A percentile compares a stretch with the other conserved stretches of the same genome.
Conservation (phyloP, 2,113 vertebrate species). For the Petaurus breviceps region DNA sequence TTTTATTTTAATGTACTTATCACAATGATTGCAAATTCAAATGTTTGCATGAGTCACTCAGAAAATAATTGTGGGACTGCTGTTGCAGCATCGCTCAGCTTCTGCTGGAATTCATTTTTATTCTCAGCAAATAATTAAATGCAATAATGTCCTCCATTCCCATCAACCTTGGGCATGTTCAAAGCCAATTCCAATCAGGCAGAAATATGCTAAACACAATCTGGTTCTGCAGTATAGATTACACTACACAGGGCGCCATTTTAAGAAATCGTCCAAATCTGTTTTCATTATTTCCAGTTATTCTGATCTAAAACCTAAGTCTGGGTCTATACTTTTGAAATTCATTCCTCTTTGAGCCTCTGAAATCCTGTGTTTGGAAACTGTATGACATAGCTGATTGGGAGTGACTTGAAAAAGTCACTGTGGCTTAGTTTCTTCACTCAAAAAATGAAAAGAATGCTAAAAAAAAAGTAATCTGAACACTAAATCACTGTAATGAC, state of each 20-base stretch:
- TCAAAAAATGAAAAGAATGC: neutral
- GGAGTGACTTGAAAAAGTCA: neutral
- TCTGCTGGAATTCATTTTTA: constrained; percentile 64
- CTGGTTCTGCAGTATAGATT: constrained; percentile 1
- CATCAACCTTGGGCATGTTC: constrained; percentile 61
- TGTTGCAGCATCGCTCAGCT: constrained; percentile 31
- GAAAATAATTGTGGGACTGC: constrained; percentile 56
- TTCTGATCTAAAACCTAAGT: neutral
- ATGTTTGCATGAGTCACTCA: constrained; percentile 25
- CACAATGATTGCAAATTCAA: constrained; percentile 70
- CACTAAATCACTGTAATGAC: neutral
- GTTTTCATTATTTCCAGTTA: neutral
- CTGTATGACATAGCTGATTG: neutral
- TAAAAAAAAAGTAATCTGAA: neutral
- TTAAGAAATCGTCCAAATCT: neutral
- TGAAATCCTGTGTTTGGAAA: neutral
- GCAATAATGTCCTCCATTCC: constrained; percentile 59
- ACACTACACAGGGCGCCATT: neutral
- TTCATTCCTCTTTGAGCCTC: neutral
- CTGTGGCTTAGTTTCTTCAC: neutral
- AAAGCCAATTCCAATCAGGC: constrained; percentile 63
- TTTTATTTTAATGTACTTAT: constrained; percentile 74
- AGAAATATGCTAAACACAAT: constrained; percentile 40
- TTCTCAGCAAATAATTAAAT: constrained; percentile 72
- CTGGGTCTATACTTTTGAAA: neutral